Evolutionary conservation across 2,113 vertebrate species (phyloP).

Genomic region (Antechinus stuartii): DNA sequence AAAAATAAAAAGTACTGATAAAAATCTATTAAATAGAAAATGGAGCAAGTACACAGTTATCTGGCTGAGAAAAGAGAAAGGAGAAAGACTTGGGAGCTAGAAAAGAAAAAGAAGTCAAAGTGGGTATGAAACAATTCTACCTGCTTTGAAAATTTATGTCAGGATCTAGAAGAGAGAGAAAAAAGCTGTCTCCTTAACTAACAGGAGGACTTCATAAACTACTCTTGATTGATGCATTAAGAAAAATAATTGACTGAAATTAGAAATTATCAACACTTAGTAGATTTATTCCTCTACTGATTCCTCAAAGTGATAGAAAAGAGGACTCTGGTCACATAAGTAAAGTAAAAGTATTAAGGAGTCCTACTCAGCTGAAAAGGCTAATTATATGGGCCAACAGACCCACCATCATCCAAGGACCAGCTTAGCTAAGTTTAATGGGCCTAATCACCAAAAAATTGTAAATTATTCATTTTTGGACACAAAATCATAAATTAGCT

Average conservation of each 20-base stretch:
- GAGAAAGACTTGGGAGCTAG: not conserved
- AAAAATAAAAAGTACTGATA: not conserved
- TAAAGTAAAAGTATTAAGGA: not conserved
- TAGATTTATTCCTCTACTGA: not conserved
- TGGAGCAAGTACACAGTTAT: not conserved
- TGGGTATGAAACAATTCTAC: not conserved
- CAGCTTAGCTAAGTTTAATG: not conserved
- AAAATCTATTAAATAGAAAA: not conserved
- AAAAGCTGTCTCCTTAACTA: not conserved
- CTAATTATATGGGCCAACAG: not conserved
- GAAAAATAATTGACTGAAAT: not conserved
- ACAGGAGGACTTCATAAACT: not conserved
- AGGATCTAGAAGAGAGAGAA: not conserved
- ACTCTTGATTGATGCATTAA: not conserved
- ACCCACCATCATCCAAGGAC: not conserved
- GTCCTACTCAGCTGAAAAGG: not conserved
- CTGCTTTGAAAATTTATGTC: not conserved
- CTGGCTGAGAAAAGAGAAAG: not conserved
- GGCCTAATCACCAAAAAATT: not conserved
- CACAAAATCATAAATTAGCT: not conserved
- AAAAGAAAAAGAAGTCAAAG: not conserved
- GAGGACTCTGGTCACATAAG: not conserved
- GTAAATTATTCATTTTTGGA: not conserved
- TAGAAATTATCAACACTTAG: not conserved
- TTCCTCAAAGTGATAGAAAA: not conserved